Evolutionary conservation across 2,888 invertebrate species (phyloP), one percentile per base, ranked within the genome.

Genomic region (Stenurella melanura): DNA sequence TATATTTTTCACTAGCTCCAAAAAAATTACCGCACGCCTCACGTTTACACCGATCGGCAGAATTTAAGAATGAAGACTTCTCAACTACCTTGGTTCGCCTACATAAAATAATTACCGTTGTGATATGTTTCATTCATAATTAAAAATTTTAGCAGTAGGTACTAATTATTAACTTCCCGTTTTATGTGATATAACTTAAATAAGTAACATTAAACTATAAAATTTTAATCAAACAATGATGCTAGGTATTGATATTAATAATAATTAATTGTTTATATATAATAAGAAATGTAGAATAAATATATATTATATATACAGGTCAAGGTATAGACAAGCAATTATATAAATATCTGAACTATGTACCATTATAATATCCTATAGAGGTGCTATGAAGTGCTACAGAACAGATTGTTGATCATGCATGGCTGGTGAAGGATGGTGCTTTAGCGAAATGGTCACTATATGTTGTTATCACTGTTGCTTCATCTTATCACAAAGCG

Each of bases 401-500:
- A 12, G 69, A 57, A 57, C 17, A 30, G 15, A 42, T 21, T 67
- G 21, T 19, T 54, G 67, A 10, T 72, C 63, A 72, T 72, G 72
- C 63, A 54, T 54, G 50, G 54, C 19, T 54, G 63, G 63, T 72
- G 63, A 72, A 63, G 54, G 26, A 54, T 10, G 42, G 63, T 63
- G 61, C 63, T 67, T 21, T 67, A n/a, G 17, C 67, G 10, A 17
- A 18, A 63, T 63, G 50, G 61, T 58, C 71, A 71, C 71, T 71
- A 71, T 61, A 71, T 38, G 56, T 66, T 38, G 56, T 66, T 66
- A 58, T 71, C 71, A 71, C 71, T 71, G 38, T 30, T 19, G 60
- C 50, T 18, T 38, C 66, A 21, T 66, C 50, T 61, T 60, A 72
- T 63, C 72, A 72, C 38, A 54, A 72, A 63, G 54, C 72, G 63